Evolutionary conservation across 1,140 invertebrate genomes (phyloP), one percentile per base, ranked within the genome.

Genomic region (Lepidurus couesii): DNA sequence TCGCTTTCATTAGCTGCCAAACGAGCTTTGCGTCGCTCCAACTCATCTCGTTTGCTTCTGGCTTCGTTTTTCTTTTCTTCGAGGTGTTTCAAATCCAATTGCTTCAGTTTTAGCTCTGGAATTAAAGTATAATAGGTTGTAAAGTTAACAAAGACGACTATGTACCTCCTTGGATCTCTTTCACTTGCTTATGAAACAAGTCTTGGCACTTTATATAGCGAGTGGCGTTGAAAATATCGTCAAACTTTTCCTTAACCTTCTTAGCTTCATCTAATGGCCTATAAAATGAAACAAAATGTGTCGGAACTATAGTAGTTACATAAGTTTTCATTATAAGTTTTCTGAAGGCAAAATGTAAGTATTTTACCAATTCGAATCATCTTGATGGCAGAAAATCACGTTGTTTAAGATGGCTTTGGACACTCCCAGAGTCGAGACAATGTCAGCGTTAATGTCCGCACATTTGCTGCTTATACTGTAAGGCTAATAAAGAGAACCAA

Each of bases 301-400:
- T 8, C 42, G 44, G 78, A 77, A 75, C 65, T 24, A 24, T 24
- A 16, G 13, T 21, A 24, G 53, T 11, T 75, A 24, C 73, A 79
- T 65, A 79, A 73, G 77, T 75, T 44, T 42, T 73, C 75, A 24
- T 80, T 75, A 10, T 76, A 7, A 76, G 42, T 13, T 44, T 53
- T 65, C 24, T 13, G 10, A 24, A 76, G 76, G 26, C 44, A 42
- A 73, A 75, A 45, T 13, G 21, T n/a, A 42, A 43, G 43, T 53
- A 45, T 73, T 81, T 82, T 83, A 89, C 91, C 98, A 99, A 83
- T 91, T 92, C 0, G 96, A 93, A 80, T 99, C 96, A 86, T 99
- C 98, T 89, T 99, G 98, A 85, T 99, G 97, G 84, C 97, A 99
- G 86, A 99, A 98, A 82, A 99, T 78, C 0, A 99, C 98, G 86